Conservation (phyloP, 1,140 invertebrate species). For the Platorchestia sp. region DNA sequence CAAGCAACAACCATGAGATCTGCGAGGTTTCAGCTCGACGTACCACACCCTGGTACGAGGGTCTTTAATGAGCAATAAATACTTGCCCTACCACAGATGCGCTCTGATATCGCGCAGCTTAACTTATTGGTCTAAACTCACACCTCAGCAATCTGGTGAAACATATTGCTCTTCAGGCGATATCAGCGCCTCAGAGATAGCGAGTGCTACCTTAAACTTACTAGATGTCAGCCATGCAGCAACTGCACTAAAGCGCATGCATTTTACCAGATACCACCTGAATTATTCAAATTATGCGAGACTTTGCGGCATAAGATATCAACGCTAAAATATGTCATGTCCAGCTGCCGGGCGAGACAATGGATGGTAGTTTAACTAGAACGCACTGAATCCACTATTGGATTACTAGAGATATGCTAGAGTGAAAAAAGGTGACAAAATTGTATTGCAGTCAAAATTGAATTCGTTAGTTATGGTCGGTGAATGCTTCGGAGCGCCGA, state of each 20-base stretch:
- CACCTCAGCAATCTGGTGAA: not conserved
- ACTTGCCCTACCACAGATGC: not conserved
- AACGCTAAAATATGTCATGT: not conserved
- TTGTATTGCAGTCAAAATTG: not conserved
- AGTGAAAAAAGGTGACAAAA: not conserved
- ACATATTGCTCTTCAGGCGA: not conserved
- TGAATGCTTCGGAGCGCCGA: not conserved
- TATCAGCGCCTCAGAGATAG: not conserved
- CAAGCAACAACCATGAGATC: not conserved
- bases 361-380: not conserved
- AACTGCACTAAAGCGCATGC: not conserved
- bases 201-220: not conserved
- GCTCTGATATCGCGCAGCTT: not conserved
- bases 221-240: not conserved
- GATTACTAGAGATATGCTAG: not conserved
- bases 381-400: not conserved
- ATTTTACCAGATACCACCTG: not conserved
- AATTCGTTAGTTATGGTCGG: not conserved
- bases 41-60: not conserved
- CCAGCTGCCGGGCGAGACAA: not conserved
- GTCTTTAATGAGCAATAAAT: slow-evolving; percentile 45
- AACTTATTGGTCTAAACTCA: slow-evolving; percentile 6
- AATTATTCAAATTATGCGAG: not conserved
- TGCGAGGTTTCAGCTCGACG: not conserved
- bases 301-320: not conserved